phyloP scores from a whole-genome alignment of 2,888 invertebrate genomes.

The Leptopilina syphax region DNA sequence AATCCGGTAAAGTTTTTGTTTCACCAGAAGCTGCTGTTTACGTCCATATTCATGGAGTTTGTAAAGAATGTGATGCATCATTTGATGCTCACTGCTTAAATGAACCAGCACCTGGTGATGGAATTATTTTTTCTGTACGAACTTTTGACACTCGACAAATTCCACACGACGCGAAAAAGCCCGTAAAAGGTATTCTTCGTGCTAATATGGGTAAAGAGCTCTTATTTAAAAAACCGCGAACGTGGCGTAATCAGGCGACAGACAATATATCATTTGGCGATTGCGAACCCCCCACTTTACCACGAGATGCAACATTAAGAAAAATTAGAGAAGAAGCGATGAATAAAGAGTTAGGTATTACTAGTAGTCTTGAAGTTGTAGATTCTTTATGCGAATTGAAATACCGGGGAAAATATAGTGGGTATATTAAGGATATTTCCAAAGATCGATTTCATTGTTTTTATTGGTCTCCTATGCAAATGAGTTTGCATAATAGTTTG shows the following conservation, averaged over 20 bases:
- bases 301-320: too few species aligned
- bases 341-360: too few species aligned
- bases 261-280: not conserved
- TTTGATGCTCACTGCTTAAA: conserved; percentile 38
- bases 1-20: conserved; percentile 42
- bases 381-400: not conserved
- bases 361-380: too few species aligned
- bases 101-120: conserved; percentile 28
- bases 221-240: not conserved
- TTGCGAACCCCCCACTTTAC: too few species aligned
- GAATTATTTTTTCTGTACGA: conserved; percentile 46
- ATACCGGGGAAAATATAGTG: not conserved
- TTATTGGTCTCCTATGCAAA: not conserved
- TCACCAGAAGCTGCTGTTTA: conserved; percentile 27
- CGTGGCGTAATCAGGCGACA: not conserved
- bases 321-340: too few species aligned
- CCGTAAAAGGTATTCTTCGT: not conserved
- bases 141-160: conserved; percentile 53
- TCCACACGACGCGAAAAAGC: conserved; percentile 33
- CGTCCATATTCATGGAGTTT: conserved; percentile 37
- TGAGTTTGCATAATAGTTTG: not conserved
- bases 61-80: conserved; percentile 38
- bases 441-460: not conserved
- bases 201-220: not conserved
- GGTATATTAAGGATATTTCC: not conserved